A percentile compares a stretch with the other conserved stretches of the same genome.
Conservation (phyloP, 2,797 vertebrate species). For the Sitta carolinensis region DNA sequence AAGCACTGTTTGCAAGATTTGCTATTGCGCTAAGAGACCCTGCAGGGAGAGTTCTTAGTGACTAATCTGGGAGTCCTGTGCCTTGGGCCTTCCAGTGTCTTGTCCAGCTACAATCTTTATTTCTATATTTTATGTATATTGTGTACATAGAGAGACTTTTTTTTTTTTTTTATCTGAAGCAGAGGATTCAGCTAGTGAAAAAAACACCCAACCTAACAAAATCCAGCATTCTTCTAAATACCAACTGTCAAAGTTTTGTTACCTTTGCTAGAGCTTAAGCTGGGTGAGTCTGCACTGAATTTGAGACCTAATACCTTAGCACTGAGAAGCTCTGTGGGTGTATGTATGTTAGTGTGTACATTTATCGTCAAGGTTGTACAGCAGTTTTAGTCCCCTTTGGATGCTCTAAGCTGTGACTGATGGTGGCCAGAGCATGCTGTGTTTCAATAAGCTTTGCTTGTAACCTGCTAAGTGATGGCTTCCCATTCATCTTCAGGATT, state of each 20-base stretch:
- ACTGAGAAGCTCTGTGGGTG: neutral
- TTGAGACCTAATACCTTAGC: neutral
- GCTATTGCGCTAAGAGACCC: neutral
- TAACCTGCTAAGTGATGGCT: neutral
- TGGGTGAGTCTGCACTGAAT: neutral
- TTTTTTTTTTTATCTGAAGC: neutral
- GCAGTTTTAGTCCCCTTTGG: neutral
- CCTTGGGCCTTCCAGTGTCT: neutral
- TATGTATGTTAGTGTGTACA: fast-evolving
- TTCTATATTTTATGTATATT: neutral
- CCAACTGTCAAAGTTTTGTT: neutral
- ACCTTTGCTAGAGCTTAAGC: neutral
- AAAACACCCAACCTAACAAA: neutral
- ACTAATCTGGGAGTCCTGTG: neutral
- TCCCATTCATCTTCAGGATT: neutral
- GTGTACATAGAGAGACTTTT: neutral
- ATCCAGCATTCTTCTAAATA: neutral
- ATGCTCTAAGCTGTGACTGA: neutral
- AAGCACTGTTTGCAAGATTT: neutral
- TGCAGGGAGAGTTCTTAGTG: neutral
- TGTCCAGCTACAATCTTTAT: neutral
- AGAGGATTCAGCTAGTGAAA: neutral
- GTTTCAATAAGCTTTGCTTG: neutral
- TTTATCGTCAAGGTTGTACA: neutral
- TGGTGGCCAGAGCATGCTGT: neutral